Evolutionary conservation across 2,113 vertebrate species (phyloP).

Genomic region (Addax nasomaculatus): DNA sequence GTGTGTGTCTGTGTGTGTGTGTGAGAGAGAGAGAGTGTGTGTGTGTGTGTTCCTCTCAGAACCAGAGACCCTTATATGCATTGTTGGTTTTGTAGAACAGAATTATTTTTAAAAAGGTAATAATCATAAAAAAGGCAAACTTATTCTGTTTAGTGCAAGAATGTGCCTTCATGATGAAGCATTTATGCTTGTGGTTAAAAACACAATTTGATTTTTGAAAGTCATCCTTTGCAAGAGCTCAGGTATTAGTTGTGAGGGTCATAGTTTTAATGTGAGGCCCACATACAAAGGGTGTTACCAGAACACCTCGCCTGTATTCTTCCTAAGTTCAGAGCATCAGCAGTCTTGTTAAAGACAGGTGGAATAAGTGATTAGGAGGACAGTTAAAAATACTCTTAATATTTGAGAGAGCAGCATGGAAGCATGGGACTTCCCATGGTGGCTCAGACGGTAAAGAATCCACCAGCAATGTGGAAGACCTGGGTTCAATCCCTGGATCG

Average conservation of each 20-base stretch:
- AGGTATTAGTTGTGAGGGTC: neutral
- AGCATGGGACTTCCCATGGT: neutral
- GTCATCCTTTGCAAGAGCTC: neutral
- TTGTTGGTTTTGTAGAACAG: neutral
- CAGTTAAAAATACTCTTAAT: neutral
- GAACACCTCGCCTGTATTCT: neutral
- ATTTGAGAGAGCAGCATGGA: neutral
- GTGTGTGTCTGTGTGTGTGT: neutral
- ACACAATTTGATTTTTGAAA: neutral
- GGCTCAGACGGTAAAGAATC: neutral
- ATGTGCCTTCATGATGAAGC: neutral
- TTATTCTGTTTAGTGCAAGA: neutral
- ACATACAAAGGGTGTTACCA: accelerated
- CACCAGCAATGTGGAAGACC: neutral
- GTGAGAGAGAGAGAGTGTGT: neutral
- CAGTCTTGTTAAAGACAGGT: neutral
- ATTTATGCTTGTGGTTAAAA: neutral
- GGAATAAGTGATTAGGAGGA: no score
- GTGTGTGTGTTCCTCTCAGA: neutral
- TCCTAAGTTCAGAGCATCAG: neutral
- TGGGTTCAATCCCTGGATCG: neutral
- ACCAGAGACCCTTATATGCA: neutral
- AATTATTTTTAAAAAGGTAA: neutral
- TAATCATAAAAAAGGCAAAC: neutral
- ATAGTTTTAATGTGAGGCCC: neutral